A percentile compares a stretch with the other conserved stretches of the same genome.
Evolutionary conservation across 1,140 invertebrate genomes (phyloP).

Genomic region (Papilio polyxenes): DNA sequence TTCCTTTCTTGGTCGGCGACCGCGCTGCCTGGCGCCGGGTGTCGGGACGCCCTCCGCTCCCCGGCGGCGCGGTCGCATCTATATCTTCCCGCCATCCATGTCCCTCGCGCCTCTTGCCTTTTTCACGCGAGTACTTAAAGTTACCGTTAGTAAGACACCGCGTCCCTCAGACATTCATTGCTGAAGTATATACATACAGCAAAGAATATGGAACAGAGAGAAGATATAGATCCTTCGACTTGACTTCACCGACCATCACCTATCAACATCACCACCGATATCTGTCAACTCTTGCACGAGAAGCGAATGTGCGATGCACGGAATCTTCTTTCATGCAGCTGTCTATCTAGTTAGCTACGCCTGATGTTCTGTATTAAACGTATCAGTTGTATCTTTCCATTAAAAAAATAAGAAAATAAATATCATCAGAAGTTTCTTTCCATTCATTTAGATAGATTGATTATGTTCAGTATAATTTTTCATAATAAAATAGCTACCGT

Average conservation of each 20-base stretch:
- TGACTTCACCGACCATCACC: slow-evolving; percentile 70
- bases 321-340: slow-evolving; percentile 79
- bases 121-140: neutral
- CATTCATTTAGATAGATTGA: slow-evolving; percentile 36
- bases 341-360: slow-evolving; percentile 78
- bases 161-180: slow-evolving; percentile 22
- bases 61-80: slow-evolving; percentile 73
- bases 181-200: slow-evolving; percentile 57
- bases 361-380: slow-evolving; percentile 74
- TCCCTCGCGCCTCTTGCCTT: neutral
- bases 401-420: slow-evolving; percentile 47
- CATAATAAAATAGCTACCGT: slow-evolving; percentile 25
- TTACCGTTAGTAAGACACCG: slow-evolving; percentile 17
- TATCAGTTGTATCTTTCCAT: slow-evolving; percentile 65
- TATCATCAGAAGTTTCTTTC: slow-evolving; percentile 38
- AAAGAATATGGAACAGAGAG: slow-evolving; percentile 49
- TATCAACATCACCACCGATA: slow-evolving; percentile 73
- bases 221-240: slow-evolving; percentile 78
- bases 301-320: slow-evolving; percentile 80
- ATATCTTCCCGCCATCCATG: slow-evolving; percentile 68
- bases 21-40: slow-evolving; percentile 65
- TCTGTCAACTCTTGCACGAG: slow-evolving; percentile 78
- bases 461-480: slow-evolving; percentile 32
- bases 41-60: slow-evolving; percentile 61
- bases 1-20: slow-evolving; percentile 78